Evolutionary conservation across 2,888 invertebrate genomes (phyloP), one percentile per base, ranked within the genome.

Genomic region (Achlya flavicornis): DNA sequence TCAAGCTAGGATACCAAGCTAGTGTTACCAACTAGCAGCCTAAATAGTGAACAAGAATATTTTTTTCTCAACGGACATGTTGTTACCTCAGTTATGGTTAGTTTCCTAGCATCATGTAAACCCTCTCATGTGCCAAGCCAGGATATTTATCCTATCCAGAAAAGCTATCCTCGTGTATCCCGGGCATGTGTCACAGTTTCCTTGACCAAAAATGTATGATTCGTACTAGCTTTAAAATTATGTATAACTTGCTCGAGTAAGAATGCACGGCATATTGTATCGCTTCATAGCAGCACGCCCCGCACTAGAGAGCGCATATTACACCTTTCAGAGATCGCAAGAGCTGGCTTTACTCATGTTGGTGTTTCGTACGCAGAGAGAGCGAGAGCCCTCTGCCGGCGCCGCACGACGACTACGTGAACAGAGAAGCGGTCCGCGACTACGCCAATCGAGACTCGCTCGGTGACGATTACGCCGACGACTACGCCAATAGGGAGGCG

Each of bases 291-390:
- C 73, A 72, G 83, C 85, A 85, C 81, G 84, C 78, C 76, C 72
- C 78, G 87, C 89, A 87, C 82, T 83, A 83, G 87, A 78, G 79
- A 79, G 81, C 60, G 60, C 81, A 72, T 73, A 80, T 88, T 88
- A 53, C 19, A 76, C 77, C 79, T 92, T 92, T 87, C 92, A 92
- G 92, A 88, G 68, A 62, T 69, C 80, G 84, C 89, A 91, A 91
- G 85, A 85, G 85, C 78, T 89, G 91, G 91, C 84, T 88, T 88
- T 83, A 87, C 85, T 90, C 88, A 91, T 91, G 90, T 91, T 91
- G 92, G 84, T 92, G 91, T 92, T 91, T 91, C 85, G 83, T 91
- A 88, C 89, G 88, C 92, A 93, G 93, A 91, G 93, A 93, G 86
- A 89, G 89, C 86, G 90, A 90, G 83, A 92, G 92, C 78, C 92